phyloP scores from a whole-genome alignment of 2,888 invertebrate species.

The Lasioglossum leucozonium region DNA sequence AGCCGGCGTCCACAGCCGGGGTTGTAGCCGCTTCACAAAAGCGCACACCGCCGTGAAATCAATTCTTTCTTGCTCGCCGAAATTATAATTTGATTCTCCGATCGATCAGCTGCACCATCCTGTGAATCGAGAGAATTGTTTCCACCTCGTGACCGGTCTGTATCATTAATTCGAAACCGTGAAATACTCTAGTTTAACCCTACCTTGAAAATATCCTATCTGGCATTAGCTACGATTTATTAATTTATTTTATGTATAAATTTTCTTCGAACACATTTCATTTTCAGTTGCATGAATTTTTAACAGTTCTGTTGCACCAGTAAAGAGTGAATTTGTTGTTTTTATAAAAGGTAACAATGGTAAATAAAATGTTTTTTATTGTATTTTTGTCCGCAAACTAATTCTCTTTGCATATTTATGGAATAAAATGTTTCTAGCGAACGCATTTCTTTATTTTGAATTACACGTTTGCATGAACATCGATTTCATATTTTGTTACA shows the following conservation, averaged over 20 bases:
- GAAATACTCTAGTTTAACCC: not conserved
- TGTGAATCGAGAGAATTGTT: not conserved
- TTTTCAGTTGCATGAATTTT: not conserved
- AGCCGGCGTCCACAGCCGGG: conserved; percentile 53
- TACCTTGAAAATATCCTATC: not conserved
- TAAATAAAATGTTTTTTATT: not conserved
- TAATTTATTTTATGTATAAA: no score
- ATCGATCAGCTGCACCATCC: conserved; percentile 29
- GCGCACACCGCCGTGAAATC: conserved; percentile 26
- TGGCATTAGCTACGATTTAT: no score
- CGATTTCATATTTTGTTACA: no score
- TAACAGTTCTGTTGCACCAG: not conserved
- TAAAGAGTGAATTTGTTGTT: not conserved
- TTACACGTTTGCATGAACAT: not conserved
- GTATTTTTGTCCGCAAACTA: not conserved
- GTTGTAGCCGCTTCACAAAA: conserved; percentile 4
- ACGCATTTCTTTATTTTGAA: not conserved
- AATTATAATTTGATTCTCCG: conserved; percentile 40
- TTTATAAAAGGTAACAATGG: not conserved
- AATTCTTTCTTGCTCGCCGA: conserved; percentile 42
- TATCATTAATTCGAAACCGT: not conserved
- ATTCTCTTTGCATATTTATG: not conserved
- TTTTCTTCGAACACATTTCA: not conserved
- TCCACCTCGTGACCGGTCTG: not conserved
- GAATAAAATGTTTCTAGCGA: not conserved